Percentiles rank a stretch among this genome's conserved stretches.
phyloP scores from a whole-genome alignment of 2,113 vertebrate species.

The Siphamia tubifer region DNA sequence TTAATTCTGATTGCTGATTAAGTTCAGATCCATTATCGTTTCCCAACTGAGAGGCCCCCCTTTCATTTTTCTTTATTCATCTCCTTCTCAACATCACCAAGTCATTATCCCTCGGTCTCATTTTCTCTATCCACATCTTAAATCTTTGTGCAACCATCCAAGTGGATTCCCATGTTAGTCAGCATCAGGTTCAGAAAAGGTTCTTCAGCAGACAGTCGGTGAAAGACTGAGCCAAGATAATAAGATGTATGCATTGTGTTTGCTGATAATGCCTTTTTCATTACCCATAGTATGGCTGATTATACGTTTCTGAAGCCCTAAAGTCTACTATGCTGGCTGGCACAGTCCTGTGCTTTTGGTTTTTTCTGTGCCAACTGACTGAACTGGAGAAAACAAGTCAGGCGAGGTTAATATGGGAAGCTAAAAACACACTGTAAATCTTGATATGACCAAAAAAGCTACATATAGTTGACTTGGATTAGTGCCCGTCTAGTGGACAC shows the following conservation, averaged over 20 bases:
- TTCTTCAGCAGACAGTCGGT: neutral
- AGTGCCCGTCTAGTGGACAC: conserved; percentile 47
- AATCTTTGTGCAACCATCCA: conserved; percentile 7
- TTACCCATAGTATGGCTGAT: neutral
- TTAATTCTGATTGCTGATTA: conserved; percentile 78
- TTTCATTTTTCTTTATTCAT: conserved; percentile 31
- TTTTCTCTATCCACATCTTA: conserved; percentile 25
- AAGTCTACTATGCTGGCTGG: neutral
- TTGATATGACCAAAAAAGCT: conserved; percentile 27
- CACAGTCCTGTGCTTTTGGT: conserved; percentile 1
- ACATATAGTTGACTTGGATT: conserved; percentile 39
- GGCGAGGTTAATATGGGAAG: conserved; percentile 27
- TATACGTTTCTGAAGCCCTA: neutral
- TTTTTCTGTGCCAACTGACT: conserved; percentile 2
- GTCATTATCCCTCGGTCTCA: conserved; percentile 18
- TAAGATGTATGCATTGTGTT: neutral
- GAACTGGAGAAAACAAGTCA: conserved; percentile 27
- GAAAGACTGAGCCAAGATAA: neutral
- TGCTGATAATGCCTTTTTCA: neutral
- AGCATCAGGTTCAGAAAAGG: conserved; percentile 23
- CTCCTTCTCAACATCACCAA: conserved; percentile 15
- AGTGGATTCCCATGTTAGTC: neutral
- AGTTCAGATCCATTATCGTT: conserved; percentile 66
- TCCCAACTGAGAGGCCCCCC: conserved; percentile 34
- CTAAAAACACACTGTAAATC: conserved; percentile 21